These are phyloP conservation scores for Neomonachus schauinslandi DNA, from an alignment of 2,113 vertebrate species.

Conservation along the genomic window DNA sequence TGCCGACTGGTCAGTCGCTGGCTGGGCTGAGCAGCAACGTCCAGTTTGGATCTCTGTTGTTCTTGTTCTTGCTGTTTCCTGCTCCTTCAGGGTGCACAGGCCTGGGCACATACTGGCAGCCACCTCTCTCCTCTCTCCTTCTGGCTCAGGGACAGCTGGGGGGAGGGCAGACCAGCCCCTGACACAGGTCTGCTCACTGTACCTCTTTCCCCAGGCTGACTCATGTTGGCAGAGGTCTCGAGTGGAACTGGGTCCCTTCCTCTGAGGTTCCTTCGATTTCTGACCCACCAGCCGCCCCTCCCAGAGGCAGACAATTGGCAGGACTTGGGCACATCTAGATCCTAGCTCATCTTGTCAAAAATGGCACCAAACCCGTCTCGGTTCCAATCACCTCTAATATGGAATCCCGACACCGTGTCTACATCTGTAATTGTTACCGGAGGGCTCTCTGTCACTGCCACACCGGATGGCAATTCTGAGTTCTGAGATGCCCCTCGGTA, in stretches of 20 bases:
- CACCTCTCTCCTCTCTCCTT: background rate
- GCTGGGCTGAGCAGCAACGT: accelerated
- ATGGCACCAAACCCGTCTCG: background rate
- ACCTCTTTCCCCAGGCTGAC: background rate
- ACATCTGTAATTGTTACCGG: background rate
- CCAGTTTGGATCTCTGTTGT: background rate
- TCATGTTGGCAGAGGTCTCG: background rate
- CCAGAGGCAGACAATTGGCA: background rate
- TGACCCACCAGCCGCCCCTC: background rate
- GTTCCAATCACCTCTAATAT: too few species aligned
- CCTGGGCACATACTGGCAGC: background rate
- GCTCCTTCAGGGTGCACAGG: background rate
- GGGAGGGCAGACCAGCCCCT: background rate
- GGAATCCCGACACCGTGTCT: accelerated
- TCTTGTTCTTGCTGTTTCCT: background rate
- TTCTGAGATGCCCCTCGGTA: background rate
- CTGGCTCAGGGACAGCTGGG: background rate
- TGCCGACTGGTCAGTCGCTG: background rate
- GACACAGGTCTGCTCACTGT: background rate
- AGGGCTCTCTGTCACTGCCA: background rate
- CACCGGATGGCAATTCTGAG: background rate
- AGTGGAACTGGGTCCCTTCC: background rate
- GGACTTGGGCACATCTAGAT: background rate
- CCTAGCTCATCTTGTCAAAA: background rate
- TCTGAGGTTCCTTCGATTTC: background rate